Percentiles rank a stretch among this genome's conserved stretches.
These are phyloP conservation scores for Rhinogobius similis DNA, from an alignment of 2,113 vertebrate species.

Conservation along the genomic window DNA sequence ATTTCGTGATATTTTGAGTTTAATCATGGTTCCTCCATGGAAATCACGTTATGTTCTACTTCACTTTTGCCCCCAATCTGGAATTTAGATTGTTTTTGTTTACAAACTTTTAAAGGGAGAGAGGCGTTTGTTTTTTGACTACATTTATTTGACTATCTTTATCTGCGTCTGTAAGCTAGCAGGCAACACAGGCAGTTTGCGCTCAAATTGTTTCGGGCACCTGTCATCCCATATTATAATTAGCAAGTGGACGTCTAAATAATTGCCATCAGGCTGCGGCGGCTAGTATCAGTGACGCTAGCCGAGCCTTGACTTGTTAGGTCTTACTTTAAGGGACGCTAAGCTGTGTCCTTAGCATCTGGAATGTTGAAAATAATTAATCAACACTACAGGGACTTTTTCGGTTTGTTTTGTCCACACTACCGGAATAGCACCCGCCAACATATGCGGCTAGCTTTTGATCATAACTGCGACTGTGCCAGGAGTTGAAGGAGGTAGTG, in stretches of 20 bases:
- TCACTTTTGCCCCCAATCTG: too few species aligned
- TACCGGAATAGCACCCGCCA: constrained; percentile 22
- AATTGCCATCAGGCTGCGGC: constrained; percentile 70
- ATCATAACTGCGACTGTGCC: constrained; percentile 58
- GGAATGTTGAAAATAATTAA: constrained; percentile 61
- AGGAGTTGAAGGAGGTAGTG: constrained; percentile 54
- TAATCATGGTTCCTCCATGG: too few species aligned
- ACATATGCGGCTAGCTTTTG: constrained; percentile 43
- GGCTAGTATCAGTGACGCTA: constrained; percentile 54
- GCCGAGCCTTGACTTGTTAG: constrained; percentile 42
- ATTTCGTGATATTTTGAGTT: too few species aligned
- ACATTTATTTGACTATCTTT: constrained; percentile 63
- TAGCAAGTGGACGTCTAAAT: constrained; percentile 72
- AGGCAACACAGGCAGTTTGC: constrained; percentile 59
- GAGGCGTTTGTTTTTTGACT: constrained; percentile 37
- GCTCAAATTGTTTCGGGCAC: constrained; percentile 71
- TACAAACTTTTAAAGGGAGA: neutral
- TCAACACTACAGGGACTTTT: constrained; percentile 52
- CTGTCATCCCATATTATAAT: constrained; percentile 77
- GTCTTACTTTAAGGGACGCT: constrained; percentile 62
- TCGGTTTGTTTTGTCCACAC: constrained; percentile 64
- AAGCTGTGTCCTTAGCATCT: constrained; percentile 57
- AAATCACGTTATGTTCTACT: too few species aligned
- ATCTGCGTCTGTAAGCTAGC: constrained; percentile 56
- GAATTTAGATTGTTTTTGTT: too few species aligned